Conservation (phyloP, 2,888 invertebrate species). For the Chironomus tentans region DNA sequence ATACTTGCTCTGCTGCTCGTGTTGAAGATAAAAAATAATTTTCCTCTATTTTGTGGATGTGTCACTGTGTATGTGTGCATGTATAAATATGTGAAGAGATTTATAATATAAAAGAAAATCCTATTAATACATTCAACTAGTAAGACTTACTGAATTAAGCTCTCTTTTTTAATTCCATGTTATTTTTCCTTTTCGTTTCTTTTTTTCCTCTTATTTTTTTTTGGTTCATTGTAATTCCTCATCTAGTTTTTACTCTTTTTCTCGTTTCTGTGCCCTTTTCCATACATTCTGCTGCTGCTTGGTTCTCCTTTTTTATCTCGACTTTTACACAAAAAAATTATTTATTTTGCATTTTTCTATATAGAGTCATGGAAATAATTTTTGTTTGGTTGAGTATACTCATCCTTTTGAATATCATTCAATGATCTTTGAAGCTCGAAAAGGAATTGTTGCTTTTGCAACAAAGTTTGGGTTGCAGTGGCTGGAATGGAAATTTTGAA, state of each 20-base stretch:
- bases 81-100: too few species aligned
- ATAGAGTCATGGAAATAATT: neutral
- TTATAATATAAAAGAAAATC: neutral
- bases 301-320: neutral
- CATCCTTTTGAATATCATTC: neutral
- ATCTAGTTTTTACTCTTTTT: neutral
- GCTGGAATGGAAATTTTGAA: too few species aligned
- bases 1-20: neutral
- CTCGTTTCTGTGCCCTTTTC: neutral
- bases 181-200: too few species aligned
- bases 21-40: too few species aligned
- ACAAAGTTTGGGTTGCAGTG: too few species aligned
- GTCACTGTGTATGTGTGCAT: too few species aligned
- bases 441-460: too few species aligned
- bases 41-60: too few species aligned
- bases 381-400: neutral
- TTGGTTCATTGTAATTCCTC: conserved; percentile 18
- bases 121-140: conserved; percentile 22
- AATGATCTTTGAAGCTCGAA: too few species aligned
- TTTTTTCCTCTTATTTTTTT: neutral
- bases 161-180: conserved; percentile 19
- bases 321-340: too few species aligned
- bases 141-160: conserved; percentile 16
- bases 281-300: neutral
- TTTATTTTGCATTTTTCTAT: neutral